A percentile compares a stretch with the other conserved stretches of the same genome.
Evolutionary conservation across 2,113 vertebrate genomes (phyloP).

Genomic region (Tachuris rubrigastra): DNA sequence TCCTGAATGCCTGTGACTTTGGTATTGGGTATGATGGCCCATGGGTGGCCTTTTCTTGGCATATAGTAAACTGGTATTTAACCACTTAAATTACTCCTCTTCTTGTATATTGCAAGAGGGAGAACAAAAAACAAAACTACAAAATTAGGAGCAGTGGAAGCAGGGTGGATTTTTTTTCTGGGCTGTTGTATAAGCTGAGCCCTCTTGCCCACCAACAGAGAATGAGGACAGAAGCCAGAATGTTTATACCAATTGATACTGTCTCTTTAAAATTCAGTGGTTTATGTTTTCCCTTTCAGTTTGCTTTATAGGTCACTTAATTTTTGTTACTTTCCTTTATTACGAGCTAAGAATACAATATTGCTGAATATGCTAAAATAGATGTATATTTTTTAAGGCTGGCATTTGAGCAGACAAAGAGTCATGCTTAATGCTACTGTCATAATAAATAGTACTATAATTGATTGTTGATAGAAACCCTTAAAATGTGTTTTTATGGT

Average conservation of each 20-base stretch:
- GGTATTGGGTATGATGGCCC: not conserved
- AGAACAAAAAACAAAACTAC: not conserved
- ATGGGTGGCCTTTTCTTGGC: not conserved
- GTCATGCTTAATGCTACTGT: conserved; percentile 52
- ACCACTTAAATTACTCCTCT: not conserved
- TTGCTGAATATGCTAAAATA: conserved; percentile 59
- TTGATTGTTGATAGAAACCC: conserved; percentile 68
- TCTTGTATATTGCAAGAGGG: not conserved
- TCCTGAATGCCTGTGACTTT: not conserved
- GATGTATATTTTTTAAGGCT: conserved; percentile 9
- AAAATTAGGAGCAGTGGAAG: not conserved
- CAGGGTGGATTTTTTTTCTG: not conserved
- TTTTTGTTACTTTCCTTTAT: conserved; percentile 30
- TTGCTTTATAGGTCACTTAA: conserved; percentile 56
- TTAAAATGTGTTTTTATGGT: conserved; percentile 65
- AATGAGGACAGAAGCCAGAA: not conserved
- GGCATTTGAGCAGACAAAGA: conserved; percentile 50
- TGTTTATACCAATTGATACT: not conserved
- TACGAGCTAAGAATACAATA: conserved; percentile 44
- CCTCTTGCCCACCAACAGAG: not conserved
- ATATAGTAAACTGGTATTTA: not conserved
- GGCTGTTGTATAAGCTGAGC: not conserved
- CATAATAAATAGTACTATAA: conserved; percentile 60
- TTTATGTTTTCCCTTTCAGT: conserved; percentile 10
- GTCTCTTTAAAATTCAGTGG: not conserved